Evolutionary conservation across 2,113 vertebrate species (phyloP), one percentile per base, ranked within the genome.

Genomic region (Bambusicola thoracicus): DNA sequence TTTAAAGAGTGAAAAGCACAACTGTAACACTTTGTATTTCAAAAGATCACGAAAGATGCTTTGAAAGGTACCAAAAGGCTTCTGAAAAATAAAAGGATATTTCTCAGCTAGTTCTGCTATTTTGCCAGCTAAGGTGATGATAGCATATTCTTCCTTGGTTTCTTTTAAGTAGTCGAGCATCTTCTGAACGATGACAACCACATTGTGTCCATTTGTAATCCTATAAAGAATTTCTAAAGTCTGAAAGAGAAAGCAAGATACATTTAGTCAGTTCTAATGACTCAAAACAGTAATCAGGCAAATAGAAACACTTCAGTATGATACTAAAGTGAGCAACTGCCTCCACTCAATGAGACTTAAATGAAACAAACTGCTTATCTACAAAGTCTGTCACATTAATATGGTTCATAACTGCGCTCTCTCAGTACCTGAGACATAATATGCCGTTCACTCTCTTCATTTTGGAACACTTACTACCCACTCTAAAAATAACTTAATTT

Each of bases 191-290:
- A 99, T 99, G 82, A 99, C 98, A 11, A 90, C 93, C 51, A 99
- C 98, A 73, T 99, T 99, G 93, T 99, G 99, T 62, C 95, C 98
- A n/a, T 99, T 99, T 32, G 99, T 99, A 96, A 99, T 99, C 91
- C 98, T 98, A 89, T 99, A 99, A 34, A 99, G 98, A 96, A 99
- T 97, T 95, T 99, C 99, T 97, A 99, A 96, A 5, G 99, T 99
- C 99, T 99, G 94, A 95, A 94, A 75, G 73, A 96, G 67, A 94
- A 95, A 92, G 38, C 67, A 68, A 65, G 36, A n/a, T 34, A 20
- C 3, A 69, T 41, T 36, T 27, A 51, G 49, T 46, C 80, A 14
- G 18, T 34, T 78, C 46, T 56, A 30, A 58, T 29, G 25, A 58
- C 30, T 62, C 69, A 83, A 62, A 87, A 85, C 56, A 65, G 32